Evolutionary conservation across 2,113 vertebrate species (phyloP).

Genomic region (Morone chrysops): DNA sequence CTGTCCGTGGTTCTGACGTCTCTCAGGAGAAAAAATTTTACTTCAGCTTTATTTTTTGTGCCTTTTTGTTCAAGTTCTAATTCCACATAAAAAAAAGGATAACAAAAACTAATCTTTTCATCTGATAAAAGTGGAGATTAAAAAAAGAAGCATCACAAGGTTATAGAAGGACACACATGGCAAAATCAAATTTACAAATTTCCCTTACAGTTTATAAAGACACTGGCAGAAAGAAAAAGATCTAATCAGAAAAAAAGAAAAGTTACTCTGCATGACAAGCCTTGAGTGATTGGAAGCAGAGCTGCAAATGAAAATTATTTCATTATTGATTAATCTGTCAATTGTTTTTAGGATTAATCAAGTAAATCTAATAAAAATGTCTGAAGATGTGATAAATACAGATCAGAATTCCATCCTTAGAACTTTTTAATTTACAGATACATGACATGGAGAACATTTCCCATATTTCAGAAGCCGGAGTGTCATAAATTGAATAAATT

Average conservation of each 20-base stretch:
- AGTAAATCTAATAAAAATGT: neutral
- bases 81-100: neutral
- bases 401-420: neutral
- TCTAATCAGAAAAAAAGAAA: neutral
- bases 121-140: neutral
- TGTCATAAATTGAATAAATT: too few relatives aligned
- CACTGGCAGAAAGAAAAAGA: neutral
- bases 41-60: neutral
- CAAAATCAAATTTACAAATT: neutral
- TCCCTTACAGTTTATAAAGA: neutral
- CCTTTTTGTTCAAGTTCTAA: neutral
- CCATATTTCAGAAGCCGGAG: too few relatives aligned
- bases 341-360: neutral
- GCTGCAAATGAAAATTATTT: neutral
- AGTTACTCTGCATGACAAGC: neutral
- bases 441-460: too few relatives aligned
- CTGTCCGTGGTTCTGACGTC: conserved; percentile 45
- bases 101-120: neutral
- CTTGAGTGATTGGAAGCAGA: neutral
- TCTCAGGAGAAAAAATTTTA: neutral
- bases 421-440: too few relatives aligned
- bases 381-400: neutral
- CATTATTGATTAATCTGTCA: neutral
- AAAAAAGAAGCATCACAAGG: neutral
- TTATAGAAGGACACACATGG: neutral